Base-by-base conservation (phyloP, 1,140 invertebrate species). In the Nephotettix cincticeps region DNA sequence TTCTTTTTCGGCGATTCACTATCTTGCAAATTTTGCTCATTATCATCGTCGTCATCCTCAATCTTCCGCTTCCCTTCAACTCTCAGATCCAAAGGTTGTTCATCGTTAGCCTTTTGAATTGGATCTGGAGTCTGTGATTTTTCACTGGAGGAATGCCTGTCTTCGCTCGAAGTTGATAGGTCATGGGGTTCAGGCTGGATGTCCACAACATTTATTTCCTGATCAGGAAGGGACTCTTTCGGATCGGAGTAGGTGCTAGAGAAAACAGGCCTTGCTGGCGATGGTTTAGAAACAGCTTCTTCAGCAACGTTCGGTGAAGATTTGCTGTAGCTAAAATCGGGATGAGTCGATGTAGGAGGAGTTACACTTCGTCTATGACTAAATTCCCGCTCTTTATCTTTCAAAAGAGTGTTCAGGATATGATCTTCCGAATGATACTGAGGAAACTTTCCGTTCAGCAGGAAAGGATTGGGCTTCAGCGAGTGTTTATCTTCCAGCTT, bases 61-160 rank as follows among this genome's bases (percentile, higher is more conserved):
- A 30, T 13, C 61, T 21, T 45, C 21, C 64, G 32, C 27, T 67
- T 84, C 80, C 45, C 84, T 81, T 68, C 68, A 0, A 90, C 82
- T 54, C 89, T 88, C n/a, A 93, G 82, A 80, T 94, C 92, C 28
- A 94, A 76, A 0, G 91, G 91, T 76, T 90, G 87, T 71, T 93
- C 90, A 45, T 80, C 78, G 61, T 80, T 74, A 32, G 17, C n/a
- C 14, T 70, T 61, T 2, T 58, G 1, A 65, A 6, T 28, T 17
- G 43, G 1, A 19, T 51, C 47, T 28, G 56, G 56, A 27, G 23
- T 61, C 1, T 4, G 6, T 61, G 13, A 2, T 61, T 61, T 13
- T 9, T 28, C 56, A 29, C 56, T 27, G 56, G 29, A 56, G 61
- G 25, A 23, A 25, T 70, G 36, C 11, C 72, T 71, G 13, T 21